phyloP scores from a whole-genome alignment of 2,797 vertebrate species.

The Micrastur ruficollis region DNA sequence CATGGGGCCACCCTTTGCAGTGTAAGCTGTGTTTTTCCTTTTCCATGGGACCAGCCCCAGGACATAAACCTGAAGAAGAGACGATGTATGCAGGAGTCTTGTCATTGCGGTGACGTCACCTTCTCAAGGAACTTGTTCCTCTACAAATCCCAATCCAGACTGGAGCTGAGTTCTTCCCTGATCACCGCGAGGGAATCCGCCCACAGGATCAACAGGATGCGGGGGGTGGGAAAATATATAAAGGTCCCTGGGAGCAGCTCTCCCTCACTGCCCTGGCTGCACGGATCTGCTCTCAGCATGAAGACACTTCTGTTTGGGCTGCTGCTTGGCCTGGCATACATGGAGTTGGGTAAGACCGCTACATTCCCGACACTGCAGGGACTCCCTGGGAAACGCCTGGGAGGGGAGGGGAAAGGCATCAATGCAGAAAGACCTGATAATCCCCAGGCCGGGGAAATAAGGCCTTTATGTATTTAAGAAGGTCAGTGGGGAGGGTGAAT shows the following conservation, averaged over 20 bases:
- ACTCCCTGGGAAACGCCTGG: not conserved
- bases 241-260: not conserved
- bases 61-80: not conserved
- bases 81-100: not conserved
- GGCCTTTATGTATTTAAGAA: not conserved
- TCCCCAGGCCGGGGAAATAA: not conserved
- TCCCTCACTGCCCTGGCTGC: not conserved
- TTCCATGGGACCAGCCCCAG: conserved; percentile 2
- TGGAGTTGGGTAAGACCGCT: conserved; percentile 26
- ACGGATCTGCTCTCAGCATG: conserved; percentile 32
- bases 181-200: not conserved
- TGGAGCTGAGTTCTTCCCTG: not conserved
- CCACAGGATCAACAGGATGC: not conserved
- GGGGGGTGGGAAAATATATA: conserved; percentile 40
- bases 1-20: not conserved
- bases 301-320: not conserved
- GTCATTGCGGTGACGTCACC: not conserved
- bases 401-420: not conserved
- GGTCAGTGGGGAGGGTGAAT: not conserved
- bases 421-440: not conserved
- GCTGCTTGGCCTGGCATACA: not conserved
- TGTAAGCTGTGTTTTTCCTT: not conserved
- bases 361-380: not conserved
- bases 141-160: conserved; percentile 31
- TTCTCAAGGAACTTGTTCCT: conserved; percentile 9